Evolutionary conservation across 1,140 invertebrate species (phyloP), one percentile per base, ranked within the genome.

Genomic region (Cotesia glomerata): DNA sequence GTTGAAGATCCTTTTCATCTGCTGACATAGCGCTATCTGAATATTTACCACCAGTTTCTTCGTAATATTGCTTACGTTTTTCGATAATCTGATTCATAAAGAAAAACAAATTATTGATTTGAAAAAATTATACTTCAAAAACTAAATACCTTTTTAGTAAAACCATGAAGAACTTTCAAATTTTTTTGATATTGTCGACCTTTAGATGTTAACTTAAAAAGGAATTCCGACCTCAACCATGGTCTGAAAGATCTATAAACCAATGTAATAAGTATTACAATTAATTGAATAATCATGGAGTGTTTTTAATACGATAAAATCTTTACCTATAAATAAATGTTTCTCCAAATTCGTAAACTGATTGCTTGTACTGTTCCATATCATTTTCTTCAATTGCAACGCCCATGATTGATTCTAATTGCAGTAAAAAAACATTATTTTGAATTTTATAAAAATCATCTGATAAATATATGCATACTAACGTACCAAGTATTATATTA

Each of bases 401-500:
- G 4, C 79, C 79, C 79, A 80, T 82, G 13, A 78, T 74, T 45
- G 79, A 76, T 76, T 81, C 79, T 81, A 18, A 0, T 49, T 18
- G 18, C 18, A 18, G 18, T 18, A 13, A 45, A 61, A 39, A n/a
- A 62, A 59, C 2, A 62, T 34, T 59, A 51, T 67, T 11, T 59
- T 39, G 8, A 52, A 52, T 63, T n/a, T 54, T 59, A 14, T 16
- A 35, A 82, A 18, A 18, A 18, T 18, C 18, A 18, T 18, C n/a
- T n/a, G n/a, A n/a, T n/a, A n/a, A n/a, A n/a, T n/a, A 18, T 18
- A 18, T 18, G 18, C 18, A 18, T 1, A 18, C 2, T 18, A 18
- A 18, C 18, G 18, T 84, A 90, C 90, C 91, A 81, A 90, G 91
- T 73, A 93, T 93, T 56, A 91, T 89, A 77, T 92, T 91, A 49